phyloP scores from a whole-genome alignment of 1,140 invertebrate genomes.

The Drosophila leontia region DNA sequence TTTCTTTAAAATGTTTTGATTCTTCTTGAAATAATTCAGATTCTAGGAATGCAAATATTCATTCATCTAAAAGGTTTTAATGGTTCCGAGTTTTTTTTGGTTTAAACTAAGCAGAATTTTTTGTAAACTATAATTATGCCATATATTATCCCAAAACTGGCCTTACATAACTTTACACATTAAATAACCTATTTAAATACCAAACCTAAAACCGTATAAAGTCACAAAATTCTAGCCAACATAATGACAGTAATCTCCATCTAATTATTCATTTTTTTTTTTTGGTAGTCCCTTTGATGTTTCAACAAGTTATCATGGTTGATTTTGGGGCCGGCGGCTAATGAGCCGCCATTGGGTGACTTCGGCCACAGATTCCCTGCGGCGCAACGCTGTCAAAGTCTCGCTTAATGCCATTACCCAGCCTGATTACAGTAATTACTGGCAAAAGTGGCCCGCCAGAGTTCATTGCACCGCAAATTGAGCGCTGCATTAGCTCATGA shows the following conservation, averaged over 20 bases:
- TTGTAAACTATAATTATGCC: neutral
- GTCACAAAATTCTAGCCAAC: neutral
- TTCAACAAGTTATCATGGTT: constrained; percentile 24
- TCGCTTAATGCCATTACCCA: constrained; percentile 34
- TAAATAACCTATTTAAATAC: neutral
- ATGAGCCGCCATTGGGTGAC: constrained; percentile 34
- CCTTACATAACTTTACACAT: neutral
- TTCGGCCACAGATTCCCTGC: constrained; percentile 13
- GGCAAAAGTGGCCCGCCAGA: constrained; percentile 47
- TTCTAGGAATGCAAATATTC: neutral
- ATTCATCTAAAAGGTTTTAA: neutral
- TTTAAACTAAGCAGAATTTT: neutral
- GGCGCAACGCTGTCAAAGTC: constrained; percentile 33
- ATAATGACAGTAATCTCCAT: constrained; percentile 13
- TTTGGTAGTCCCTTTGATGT: constrained; percentile 33
- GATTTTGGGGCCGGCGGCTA: constrained; percentile 23
- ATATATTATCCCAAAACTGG: too few relatives aligned
- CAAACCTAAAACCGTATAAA: neutral
- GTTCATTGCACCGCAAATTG: constrained; percentile 71
- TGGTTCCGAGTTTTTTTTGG: too few relatives aligned
- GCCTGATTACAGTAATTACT: constrained; percentile 55
- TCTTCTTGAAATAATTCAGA: too few relatives aligned
- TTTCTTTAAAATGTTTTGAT: neutral
- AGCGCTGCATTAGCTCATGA: constrained; percentile 30
- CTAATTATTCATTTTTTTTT: constrained; percentile 17